Percentiles rank a stretch among this genome's conserved stretches.
phyloP scores from a whole-genome alignment of 2,113 vertebrate species.

The Oreotrochilus melanogaster region DNA sequence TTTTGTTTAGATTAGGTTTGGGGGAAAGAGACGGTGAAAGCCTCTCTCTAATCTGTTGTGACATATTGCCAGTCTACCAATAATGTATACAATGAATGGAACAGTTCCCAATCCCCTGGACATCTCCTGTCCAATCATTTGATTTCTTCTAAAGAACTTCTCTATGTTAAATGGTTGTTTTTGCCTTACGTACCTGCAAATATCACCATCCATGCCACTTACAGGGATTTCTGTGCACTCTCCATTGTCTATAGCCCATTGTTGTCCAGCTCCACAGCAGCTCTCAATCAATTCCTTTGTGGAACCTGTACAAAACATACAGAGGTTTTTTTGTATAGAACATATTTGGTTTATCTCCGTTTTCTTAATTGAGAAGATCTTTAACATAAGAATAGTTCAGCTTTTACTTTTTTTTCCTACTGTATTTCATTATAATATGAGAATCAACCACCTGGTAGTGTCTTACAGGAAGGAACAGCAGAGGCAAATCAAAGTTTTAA shows the following conservation, averaged over 20 bases:
- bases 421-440: neutral
- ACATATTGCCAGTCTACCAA: neutral
- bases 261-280: conserved; percentile 89
- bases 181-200: conserved; percentile 85
- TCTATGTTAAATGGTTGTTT: rapidly evolving
- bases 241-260: conserved; percentile 85
- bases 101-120: neutral
- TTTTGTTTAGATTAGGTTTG: neutral
- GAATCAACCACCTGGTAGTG: rapidly evolving
- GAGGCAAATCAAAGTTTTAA: neutral
- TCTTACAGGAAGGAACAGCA: neutral
- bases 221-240: conserved; percentile 84
- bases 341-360: neutral
- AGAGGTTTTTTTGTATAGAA: neutral
- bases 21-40: neutral
- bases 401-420: neutral
- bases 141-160: neutral
- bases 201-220: conserved; percentile 66
- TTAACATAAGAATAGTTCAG: neutral
- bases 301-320: conserved; percentile 75
- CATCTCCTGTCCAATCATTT: neutral
- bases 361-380: neutral
- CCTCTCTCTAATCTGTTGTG: neutral
- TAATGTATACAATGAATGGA: neutral
- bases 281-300: conserved; percentile 86